These are phyloP conservation scores for Aphelinus atriplicis DNA, from an alignment of 1,140 invertebrate genomes.

Conservation along the genomic window DNA sequence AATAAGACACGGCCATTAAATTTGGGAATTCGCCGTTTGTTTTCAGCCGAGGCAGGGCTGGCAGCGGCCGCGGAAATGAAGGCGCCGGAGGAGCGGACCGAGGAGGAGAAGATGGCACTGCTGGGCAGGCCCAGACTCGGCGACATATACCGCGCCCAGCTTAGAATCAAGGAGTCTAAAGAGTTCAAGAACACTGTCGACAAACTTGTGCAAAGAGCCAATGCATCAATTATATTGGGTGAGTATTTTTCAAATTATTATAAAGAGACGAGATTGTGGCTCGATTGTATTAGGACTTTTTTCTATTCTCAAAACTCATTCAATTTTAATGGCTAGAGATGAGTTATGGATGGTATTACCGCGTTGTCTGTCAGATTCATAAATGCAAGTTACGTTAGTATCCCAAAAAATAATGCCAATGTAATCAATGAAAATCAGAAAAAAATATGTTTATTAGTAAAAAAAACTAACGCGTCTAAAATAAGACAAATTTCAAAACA, in stretches of 20 bases:
- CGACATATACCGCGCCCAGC: conserved; percentile 82
- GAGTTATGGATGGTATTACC: too few relatives aligned
- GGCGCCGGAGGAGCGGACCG: conserved; percentile 70
- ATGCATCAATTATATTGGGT: conserved; percentile 90
- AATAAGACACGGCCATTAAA: conserved; percentile 33
- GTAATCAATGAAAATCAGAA: too few relatives aligned
- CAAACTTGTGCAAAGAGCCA: conserved; percentile 95
- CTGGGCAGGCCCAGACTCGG: conserved; percentile 91
- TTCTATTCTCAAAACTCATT: too few relatives aligned
- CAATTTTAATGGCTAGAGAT: too few relatives aligned
- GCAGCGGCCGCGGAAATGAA: conserved; percentile 73
- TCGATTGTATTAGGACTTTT: too few relatives aligned
- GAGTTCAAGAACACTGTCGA: conserved; percentile 99
- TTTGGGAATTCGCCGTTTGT: conserved; percentile 33
- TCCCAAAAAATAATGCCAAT: too few relatives aligned
- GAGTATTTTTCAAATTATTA: conserved; percentile 24
- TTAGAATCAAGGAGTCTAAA: conserved; percentile 95
- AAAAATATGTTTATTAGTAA: too few relatives aligned
- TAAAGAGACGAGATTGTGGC: too few relatives aligned
- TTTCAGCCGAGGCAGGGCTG: conserved; percentile 70
- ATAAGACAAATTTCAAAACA: too few relatives aligned
- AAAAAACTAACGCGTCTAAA: too few relatives aligned
- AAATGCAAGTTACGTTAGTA: too few relatives aligned
- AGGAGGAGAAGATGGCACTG: conserved; percentile 89
- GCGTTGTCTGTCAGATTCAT: too few relatives aligned